Evolutionary conservation across 2,113 vertebrate genomes (phyloP), one percentile per base, ranked within the genome.

Genomic region (Isurus oxyrinchus): DNA sequence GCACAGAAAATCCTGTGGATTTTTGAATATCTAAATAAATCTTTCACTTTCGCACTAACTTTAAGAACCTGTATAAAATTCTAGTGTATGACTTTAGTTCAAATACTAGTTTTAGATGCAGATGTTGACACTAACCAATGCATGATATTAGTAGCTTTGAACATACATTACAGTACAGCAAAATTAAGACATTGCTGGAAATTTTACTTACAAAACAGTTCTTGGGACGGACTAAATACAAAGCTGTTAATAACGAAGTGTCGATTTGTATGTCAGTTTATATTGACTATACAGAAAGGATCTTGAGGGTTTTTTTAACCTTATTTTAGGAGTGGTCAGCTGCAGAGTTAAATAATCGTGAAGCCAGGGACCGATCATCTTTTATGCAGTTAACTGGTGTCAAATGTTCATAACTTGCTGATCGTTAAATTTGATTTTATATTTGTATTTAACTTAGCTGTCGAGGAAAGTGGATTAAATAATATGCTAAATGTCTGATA

Each of bases 121-220:
- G n/a, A 40, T 63, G 16, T 90, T 90, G 6, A 27, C 3, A 91
- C 53, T 59, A 59, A 59, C 55, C 10, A 35, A 27, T 59, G 35
- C 23, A 19, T n/a, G 16, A 94, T 61, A 57, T 63, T 63, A 94
- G 59, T 31, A 66, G 8, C 35, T n/a, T 94, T 8, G 16, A 63
- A 59, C 27, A 31, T 35, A 59, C 11, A 66, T 94, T 94, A n/a
- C 35, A 61, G 19, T 40, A 94, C 35, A 40, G 61, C 59, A 63
- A 94, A 94, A 63, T 63, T 94, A 94, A 94, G 35, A 40, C 19
- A 94, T 94, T 94, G 16, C 40, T 94, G 16, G 35, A 94, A 90
- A 55, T 57, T 8, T 40, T 63, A 40, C 40, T 94, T 63, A 90
- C 90, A 40, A 63, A n/a, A 63, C 8, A 6, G 23, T 66, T 63